These are phyloP conservation scores for Mustelus asterias DNA, from an alignment of 2,113 vertebrate genomes.

Conservation along the genomic window DNA sequence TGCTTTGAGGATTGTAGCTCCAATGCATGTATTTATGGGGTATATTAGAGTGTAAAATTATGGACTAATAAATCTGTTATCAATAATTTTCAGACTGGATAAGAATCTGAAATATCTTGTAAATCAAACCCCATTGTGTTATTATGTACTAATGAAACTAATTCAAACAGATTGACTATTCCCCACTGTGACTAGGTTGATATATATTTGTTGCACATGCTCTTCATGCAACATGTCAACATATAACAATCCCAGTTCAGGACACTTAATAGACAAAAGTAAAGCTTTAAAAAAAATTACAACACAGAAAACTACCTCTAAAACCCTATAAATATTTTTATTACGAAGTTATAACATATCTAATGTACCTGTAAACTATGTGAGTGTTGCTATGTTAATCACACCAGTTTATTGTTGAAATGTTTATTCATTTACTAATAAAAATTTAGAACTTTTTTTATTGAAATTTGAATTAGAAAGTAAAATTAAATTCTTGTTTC, in stretches of 20 bases:
- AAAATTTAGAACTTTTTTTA: constrained; percentile 16
- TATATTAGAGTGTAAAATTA: background rate
- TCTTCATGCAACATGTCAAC: background rate
- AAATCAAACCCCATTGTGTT: background rate
- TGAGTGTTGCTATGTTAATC: background rate
- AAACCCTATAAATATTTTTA: background rate
- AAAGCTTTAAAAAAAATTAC: background rate
- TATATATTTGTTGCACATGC: background rate
- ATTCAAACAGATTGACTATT: background rate
- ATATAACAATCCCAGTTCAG: background rate
- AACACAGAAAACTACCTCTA: background rate
- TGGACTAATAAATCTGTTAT: background rate
- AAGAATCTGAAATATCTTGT: background rate
- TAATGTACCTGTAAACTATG: background rate
- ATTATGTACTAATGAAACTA: background rate
- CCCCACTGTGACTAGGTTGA: background rate
- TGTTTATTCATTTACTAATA: background rate
- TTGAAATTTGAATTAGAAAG: constrained; percentile 21
- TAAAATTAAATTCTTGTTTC: constrained; percentile 14
- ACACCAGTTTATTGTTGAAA: constrained; percentile 4
- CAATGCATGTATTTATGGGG: background rate
- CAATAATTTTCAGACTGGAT: background rate
- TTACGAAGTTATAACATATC: background rate
- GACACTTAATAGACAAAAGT: background rate
- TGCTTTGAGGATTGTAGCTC: background rate